Base-by-base conservation (phyloP, 64 coral and sea anemone genomes). In the Hydrozoanthus tunicans region DNA sequence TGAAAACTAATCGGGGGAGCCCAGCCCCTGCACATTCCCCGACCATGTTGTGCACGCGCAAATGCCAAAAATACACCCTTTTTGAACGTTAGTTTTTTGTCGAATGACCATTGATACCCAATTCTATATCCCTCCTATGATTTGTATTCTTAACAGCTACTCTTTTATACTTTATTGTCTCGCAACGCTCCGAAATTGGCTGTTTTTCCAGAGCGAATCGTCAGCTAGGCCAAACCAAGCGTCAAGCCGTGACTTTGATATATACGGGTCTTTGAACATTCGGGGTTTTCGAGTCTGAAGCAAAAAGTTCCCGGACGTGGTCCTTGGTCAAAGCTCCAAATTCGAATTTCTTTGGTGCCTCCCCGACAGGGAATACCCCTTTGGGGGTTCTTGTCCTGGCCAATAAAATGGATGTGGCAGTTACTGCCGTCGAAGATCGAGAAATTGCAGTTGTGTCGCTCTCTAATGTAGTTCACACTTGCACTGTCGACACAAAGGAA, bases 261-360 rank as follows among this genome's bases (percentile, higher is more conserved):
- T 43, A 43, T 43, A 88, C 95, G 95, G 95, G 95, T 74, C 82
- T 94, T 96, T 96, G 81, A 89, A 96, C 95, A 96, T 96, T 96
- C 95, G 95, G 95, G 95, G 93, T 90, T 96, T 96, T 94, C 72
- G 72, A 55, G 62, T 58, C 89, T 91, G 26, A 72, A 67, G 74
- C 70, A 81, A 53, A 79, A 96, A 96, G 92, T 93, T 96, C 95
- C 95, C 95, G 95, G 92, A 96, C 95, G 95, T 96, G 54, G 91
- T 80, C 64, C 77, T 92, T 78, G 72, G 51, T 80, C 85, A 81
- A 83, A 96, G 95, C 95, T 96, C 95, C 89, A 96, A 96, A 96
- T 96, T 96, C 95, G 95, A 96, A 96, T 79, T 89, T 90, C 77
- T 90, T 91, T 94, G 94, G 72, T 68, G 80, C 59, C 81, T 83